phyloP scores from a whole-genome alignment of 2,797 vertebrate genomes.

The Acanthurus leucopareius region DNA sequence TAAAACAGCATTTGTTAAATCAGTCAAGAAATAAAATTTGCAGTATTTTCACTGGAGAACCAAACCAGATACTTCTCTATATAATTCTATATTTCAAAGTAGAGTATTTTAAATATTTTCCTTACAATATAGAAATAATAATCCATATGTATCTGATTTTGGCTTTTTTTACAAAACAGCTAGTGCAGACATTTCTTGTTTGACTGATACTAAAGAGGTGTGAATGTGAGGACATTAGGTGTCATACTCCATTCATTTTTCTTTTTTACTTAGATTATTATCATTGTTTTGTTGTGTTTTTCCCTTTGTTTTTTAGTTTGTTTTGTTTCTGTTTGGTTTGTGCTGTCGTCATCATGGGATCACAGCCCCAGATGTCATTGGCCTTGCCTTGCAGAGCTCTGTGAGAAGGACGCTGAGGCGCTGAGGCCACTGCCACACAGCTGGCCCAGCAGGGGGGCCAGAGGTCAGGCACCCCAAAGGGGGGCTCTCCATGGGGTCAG shows the following conservation, averaged over 20 bases:
- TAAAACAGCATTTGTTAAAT: background rate
- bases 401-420: constrained; percentile 82
- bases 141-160: background rate
- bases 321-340: constrained; percentile 84
- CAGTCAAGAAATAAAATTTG: background rate
- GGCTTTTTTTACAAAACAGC: background rate
- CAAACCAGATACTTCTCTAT: too few relatives aligned
- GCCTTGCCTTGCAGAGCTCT: constrained; percentile 89
- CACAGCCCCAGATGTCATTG: constrained; percentile 90
- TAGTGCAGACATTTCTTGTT: background rate
- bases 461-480: constrained; percentile 77
- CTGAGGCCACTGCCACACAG: constrained; percentile 79
- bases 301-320: constrained; percentile 79
- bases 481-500: constrained; percentile 85
- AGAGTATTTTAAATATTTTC: background rate
- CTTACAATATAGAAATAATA: background rate
- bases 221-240: constrained; percentile 50
- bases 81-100: background rate
- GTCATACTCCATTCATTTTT: constrained; percentile 78
- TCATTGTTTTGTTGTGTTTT: constrained; percentile 82
- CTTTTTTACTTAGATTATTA: constrained; percentile 77
- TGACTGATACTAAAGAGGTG: background rate
- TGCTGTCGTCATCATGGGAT: constrained; percentile 87
- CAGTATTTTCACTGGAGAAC: too few relatives aligned
- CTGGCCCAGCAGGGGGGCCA: constrained; percentile 79